Conservation (phyloP, 2,113 vertebrate species). For the Caranx ignobilis region DNA sequence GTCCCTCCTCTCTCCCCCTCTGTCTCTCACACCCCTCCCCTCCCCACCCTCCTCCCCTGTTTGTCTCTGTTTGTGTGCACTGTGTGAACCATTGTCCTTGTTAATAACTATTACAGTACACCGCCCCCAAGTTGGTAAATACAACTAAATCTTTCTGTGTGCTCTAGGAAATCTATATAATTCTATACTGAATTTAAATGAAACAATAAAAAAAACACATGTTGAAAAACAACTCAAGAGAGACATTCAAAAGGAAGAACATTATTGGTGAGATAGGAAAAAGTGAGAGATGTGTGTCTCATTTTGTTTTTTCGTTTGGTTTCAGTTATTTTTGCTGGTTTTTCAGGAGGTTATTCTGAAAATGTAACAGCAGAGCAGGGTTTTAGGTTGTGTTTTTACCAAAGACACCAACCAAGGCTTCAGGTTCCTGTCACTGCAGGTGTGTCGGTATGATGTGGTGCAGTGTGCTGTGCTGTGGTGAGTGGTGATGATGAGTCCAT, state of each 20-base stretch:
- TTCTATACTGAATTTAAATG: conserved; percentile 82
- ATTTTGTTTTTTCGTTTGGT: conserved; percentile 72
- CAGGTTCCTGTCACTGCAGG: conserved; percentile 68
- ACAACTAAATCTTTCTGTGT: conserved; percentile 84
- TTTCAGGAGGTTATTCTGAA: conserved; percentile 68
- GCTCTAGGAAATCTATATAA: conserved; percentile 86
- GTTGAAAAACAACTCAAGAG: conserved; percentile 71
- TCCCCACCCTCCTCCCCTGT: conserved; percentile 53
- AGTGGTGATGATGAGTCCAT: conserved; percentile 58
- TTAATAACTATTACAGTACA: conserved; percentile 77
- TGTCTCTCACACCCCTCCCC: conserved; percentile 66
- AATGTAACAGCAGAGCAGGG: conserved; percentile 65
- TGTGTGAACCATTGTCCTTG: conserved; percentile 82
- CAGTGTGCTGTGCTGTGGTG: conserved; percentile 67
- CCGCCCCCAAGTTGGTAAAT: conserved; percentile 71
- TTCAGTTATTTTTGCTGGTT: conserved; percentile 73
- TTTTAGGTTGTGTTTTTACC: conserved; percentile 72
- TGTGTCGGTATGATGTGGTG: conserved; percentile 67
- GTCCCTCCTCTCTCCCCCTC: conserved; percentile 46
- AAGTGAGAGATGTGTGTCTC: conserved; percentile 48
- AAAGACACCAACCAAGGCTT: conserved; percentile 64
- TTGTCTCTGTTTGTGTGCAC: conserved; percentile 83
- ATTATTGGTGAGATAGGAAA: conserved; percentile 50
- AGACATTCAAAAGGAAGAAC: conserved; percentile 67
- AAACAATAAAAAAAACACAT: conserved; percentile 74